These are phyloP conservation scores for Syrmaticus mikado DNA, from an alignment of 2,113 vertebrate genomes.

Conservation along the genomic window DNA sequence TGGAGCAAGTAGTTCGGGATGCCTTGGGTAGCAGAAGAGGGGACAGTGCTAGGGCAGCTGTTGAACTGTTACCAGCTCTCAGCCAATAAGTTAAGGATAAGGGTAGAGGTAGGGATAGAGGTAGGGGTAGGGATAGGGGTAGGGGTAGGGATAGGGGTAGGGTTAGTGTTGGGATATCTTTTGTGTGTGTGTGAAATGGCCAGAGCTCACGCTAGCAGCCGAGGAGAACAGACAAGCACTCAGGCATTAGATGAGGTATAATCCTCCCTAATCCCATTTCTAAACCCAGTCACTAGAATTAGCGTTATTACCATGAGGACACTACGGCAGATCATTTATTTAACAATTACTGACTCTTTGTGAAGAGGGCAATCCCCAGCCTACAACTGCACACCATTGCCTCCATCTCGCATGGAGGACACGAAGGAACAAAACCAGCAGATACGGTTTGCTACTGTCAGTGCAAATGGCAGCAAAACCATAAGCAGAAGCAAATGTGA, in stretches of 20 bases:
- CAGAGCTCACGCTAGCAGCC: background rate
- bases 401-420: rapidly evolving
- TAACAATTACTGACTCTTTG: slow-evolving; percentile 34
- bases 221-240: slow-evolving; percentile 54
- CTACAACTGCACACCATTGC: background rate
- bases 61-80: slow-evolving; percentile 13
- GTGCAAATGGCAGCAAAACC: background rate
- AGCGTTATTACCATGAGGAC: slow-evolving; percentile 59
- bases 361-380: background rate
- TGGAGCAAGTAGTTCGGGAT: background rate
- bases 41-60: background rate
- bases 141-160: too few species aligned
- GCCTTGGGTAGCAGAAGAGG: background rate
- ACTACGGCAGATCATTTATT: slow-evolving; percentile 70
- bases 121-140: too few species aligned
- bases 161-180: too few species aligned
- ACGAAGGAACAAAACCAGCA: background rate
- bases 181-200: too few species aligned
- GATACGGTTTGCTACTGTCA: rapidly evolving
- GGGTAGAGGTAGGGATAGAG: too few species aligned
- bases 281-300: slow-evolving; percentile 63
- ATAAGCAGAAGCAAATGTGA: background rate
- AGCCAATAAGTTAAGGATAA: background rate
- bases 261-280: slow-evolving; percentile 67
- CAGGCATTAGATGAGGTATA: slow-evolving; percentile 68